Evolutionary conservation across 1,140 invertebrate genomes (phyloP).

Genomic region (Drosophila miranda): DNA sequence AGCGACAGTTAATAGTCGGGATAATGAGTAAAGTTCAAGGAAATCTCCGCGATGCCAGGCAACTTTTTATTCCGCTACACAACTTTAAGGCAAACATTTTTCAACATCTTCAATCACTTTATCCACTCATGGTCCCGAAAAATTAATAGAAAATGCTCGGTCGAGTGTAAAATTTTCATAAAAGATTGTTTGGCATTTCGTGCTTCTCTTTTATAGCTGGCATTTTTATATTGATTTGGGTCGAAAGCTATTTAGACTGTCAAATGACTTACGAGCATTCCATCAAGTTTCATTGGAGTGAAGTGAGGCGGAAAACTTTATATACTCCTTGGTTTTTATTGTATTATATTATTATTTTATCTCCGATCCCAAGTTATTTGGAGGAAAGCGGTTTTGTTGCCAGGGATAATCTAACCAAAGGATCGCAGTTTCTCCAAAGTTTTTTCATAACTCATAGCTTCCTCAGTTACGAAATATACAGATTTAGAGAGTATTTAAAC

Average conservation of each 20-base stretch:
- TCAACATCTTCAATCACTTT: slow-evolving; percentile 19
- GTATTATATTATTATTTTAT: background rate
- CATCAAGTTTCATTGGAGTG: background rate
- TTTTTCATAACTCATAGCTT: too few relatives aligned
- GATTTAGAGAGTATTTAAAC: too few relatives aligned
- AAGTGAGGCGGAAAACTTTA: background rate
- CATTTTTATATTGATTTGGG: slow-evolving; percentile 13
- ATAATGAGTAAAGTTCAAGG: slow-evolving; percentile 48
- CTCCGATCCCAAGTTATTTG: too few relatives aligned
- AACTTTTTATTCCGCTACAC: slow-evolving; percentile 10
- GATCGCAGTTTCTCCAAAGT: too few relatives aligned
- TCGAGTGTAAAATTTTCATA: slow-evolving; percentile 47
- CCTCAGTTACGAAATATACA: too few relatives aligned
- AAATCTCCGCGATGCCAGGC: slow-evolving; percentile 6
- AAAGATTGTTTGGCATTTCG: slow-evolving; percentile 1
- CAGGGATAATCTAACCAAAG: too few relatives aligned
- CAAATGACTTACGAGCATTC: slow-evolving; percentile 1
- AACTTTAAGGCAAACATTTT: slow-evolving; percentile 12
- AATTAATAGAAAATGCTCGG: slow-evolving; percentile 56
- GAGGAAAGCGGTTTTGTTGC: too few relatives aligned
- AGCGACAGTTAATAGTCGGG: slow-evolving; percentile 32
- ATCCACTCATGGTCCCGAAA: slow-evolving; percentile 6
- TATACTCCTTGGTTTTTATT: slow-evolving; percentile 2
- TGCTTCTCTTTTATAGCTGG: slow-evolving; percentile 9
- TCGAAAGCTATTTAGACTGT: slow-evolving; percentile 1